phyloP scores from a whole-genome alignment of 2,113 vertebrate species.

The Gopherus flavomarginatus region DNA sequence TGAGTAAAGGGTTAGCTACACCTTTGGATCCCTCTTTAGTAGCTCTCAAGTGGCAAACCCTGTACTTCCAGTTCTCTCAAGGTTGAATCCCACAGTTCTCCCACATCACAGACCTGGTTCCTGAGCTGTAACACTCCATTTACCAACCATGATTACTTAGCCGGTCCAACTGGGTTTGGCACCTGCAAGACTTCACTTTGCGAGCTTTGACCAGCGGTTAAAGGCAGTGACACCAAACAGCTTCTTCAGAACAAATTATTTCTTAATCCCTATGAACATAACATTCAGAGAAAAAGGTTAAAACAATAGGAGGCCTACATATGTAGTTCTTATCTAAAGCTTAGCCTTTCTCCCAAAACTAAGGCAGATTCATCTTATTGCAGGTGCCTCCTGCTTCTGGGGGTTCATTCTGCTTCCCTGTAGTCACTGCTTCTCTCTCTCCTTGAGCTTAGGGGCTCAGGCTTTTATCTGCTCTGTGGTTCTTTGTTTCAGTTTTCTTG shows the following conservation, averaged over 20 bases:
- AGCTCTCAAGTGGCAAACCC: background rate
- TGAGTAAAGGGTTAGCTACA: background rate
- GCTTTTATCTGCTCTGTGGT: background rate
- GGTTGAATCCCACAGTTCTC: background rate
- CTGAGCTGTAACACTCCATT: background rate
- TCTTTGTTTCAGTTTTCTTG: background rate
- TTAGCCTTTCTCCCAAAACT: background rate
- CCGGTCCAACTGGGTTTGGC: background rate
- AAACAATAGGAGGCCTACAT: background rate
- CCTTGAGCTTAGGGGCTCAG: background rate
- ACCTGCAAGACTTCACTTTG: background rate
- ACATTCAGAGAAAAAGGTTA: background rate
- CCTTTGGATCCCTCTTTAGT: background rate
- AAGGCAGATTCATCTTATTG: background rate
- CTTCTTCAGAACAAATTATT: background rate
- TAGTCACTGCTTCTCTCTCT: background rate
- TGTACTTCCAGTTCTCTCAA: background rate
- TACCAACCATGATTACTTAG: background rate
- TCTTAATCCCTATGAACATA: background rate
- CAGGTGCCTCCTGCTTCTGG: background rate
- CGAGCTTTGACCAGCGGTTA: background rate
- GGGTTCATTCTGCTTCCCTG: background rate
- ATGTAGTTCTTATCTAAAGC: no score
- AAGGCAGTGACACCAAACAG: background rate
- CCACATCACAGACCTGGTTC: background rate